Percentiles rank a stretch among this genome's conserved stretches.
Evolutionary conservation across 2,113 vertebrate species (phyloP).

Genomic region (Bujurquina vittata): DNA sequence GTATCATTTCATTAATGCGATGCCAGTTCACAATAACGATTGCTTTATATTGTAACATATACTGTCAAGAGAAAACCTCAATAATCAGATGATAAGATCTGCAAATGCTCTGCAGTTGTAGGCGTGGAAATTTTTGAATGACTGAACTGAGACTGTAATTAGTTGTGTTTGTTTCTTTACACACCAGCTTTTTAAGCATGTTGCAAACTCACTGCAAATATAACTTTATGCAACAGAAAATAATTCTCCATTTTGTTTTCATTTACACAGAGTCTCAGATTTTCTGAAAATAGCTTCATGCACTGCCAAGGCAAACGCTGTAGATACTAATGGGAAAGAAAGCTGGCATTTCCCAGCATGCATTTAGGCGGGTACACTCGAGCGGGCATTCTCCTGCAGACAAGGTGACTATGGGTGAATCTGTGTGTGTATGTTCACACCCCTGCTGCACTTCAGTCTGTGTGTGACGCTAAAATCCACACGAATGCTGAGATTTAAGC

Average conservation of each 20-base stretch:
- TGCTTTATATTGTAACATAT: neutral
- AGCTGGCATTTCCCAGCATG: neutral
- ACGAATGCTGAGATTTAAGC: neutral
- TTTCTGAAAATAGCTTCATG: neutral
- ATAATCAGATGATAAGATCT: neutral
- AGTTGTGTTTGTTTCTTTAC: neutral
- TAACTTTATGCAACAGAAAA: neutral
- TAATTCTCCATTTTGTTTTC: neutral
- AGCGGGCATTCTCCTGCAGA: no score
- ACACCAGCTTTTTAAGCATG: rapidly evolving
- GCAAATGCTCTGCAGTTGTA: neutral
- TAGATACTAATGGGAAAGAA: neutral
- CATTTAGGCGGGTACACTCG: no score
- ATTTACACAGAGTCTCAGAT: neutral
- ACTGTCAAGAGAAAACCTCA: neutral
- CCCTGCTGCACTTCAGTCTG: neutral
- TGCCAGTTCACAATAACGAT: neutral
- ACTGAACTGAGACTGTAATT: neutral
- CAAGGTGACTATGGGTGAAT: neutral
- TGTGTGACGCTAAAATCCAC: neutral
- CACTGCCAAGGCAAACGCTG: neutral
- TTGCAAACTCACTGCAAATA: neutral
- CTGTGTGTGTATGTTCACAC: neutral
- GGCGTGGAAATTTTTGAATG: neutral
- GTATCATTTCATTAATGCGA: neutral